Conservation (phyloP, 2,797 vertebrate genomes). For the Spheniscus humboldti region DNA sequence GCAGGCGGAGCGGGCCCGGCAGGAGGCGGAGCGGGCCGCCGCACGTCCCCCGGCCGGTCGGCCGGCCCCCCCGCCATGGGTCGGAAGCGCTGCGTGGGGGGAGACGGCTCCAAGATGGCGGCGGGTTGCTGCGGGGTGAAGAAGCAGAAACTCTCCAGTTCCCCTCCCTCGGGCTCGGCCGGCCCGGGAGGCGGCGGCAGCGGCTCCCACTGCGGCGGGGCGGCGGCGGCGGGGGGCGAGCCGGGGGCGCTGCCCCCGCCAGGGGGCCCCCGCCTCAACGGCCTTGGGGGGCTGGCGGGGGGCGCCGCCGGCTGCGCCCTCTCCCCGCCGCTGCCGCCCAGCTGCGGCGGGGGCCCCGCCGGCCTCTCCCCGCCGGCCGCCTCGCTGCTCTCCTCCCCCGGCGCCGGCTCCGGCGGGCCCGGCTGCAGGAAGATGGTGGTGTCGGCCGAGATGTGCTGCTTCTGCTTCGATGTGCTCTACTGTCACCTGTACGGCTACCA, state of each 20-base stretch:
- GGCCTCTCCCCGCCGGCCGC: constrained; percentile 81
- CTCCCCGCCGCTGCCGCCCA: too few relatives aligned
- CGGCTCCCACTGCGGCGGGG: constrained; percentile 72
- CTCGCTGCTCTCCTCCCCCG: constrained; percentile 83
- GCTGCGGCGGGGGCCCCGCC: constrained; percentile 73
- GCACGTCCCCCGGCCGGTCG: constrained; percentile 69
- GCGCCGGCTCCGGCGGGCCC: constrained; percentile 82
- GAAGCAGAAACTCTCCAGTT: constrained; percentile 99
- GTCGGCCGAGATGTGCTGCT: constrained; percentile 98
- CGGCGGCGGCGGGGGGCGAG: constrained; percentile 76
- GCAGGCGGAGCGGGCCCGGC: constrained; percentile 50
- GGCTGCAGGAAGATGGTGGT: constrained; percentile 96
- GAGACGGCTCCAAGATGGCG: constrained; percentile 99
- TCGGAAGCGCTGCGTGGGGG: constrained; percentile 93
- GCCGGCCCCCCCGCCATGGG: constrained; percentile 83
- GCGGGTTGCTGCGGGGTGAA: constrained; percentile 99
- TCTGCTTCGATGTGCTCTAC: constrained; percentile 99
- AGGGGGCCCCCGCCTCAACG: too few relatives aligned
- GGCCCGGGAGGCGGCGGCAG: constrained; percentile 81
- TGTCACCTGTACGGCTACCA: constrained; percentile 99
- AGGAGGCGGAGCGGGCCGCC: constrained; percentile 39
- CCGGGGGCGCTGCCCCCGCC: constrained; percentile 74
- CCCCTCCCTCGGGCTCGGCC: constrained; percentile 92
- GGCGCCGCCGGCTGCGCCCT: too few relatives aligned
- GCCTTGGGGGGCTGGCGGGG: too few relatives aligned